Conservation (phyloP, 2,797 vertebrate species). For the Aulostomus chinensis region DNA sequence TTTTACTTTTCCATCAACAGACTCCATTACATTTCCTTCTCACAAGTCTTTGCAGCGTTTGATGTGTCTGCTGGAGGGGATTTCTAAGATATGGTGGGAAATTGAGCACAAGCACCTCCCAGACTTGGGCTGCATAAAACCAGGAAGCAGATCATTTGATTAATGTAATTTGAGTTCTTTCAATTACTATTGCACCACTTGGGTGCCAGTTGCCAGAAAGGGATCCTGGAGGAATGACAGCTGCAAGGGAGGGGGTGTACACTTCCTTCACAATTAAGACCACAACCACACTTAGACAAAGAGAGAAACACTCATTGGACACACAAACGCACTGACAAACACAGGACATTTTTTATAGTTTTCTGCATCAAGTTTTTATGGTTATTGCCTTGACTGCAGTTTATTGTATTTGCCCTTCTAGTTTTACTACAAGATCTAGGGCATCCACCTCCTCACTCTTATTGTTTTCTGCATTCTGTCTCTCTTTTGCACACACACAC, state of each 20-base stretch:
- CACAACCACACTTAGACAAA: constrained; percentile 15
- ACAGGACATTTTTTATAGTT: constrained; percentile 15
- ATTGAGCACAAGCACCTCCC: constrained; percentile 37
- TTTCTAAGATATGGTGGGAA: constrained; percentile 37
- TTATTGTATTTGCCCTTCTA: constrained; percentile 56
- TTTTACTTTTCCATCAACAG: constrained; percentile 43
- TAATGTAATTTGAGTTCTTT: constrained; percentile 44
- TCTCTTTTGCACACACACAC: neutral
- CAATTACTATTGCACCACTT: constrained; percentile 40
- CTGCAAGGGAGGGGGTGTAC: constrained; percentile 27
- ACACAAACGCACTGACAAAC: constrained; percentile 1
- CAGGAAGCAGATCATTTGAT: constrained; percentile 48
- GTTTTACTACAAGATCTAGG: constrained; percentile 66
- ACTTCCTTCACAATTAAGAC: constrained; percentile 46
- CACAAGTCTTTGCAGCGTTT: constrained; percentile 36
- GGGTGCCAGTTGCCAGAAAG: constrained; percentile 23
- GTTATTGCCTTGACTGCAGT: constrained; percentile 61
- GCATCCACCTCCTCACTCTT: constrained; percentile 31
- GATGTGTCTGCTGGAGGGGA: constrained; percentile 52
- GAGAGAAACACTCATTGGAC: neutral
- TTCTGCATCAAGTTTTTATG: constrained; percentile 43
- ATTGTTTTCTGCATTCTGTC: neutral
- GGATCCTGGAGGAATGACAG: constrained; percentile 32
- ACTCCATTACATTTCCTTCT: constrained; percentile 37
- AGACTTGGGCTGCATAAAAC: constrained; percentile 39